Base-by-base conservation (phyloP, 2,797 vertebrate species). In the Cryptoprocta ferox region DNA sequence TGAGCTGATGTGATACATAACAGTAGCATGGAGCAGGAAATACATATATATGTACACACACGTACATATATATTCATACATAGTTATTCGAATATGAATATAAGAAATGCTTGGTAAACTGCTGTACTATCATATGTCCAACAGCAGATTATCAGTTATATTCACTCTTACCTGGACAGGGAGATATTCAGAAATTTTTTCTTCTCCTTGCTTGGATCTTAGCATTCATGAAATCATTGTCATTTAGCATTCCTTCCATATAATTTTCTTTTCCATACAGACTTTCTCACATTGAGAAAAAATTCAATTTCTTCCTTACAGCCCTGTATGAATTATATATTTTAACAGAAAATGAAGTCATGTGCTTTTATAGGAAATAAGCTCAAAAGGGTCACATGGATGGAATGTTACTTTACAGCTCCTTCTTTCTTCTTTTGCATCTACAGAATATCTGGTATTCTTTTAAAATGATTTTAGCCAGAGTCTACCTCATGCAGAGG, bases 361-460 rank as follows among this genome's bases (percentile, higher is more conserved):
- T 86, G 48, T 9, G 56, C n/a, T 50, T 93, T 95, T 65, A 63
- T 39, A 61, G 89, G 53, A 97, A 94, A 92, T 66, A 71, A 81
- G 32, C 24, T 63, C 87, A 66, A 59, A 21, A 65, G 18, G 18
- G 12, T 75, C 56, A 92, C 39, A 86, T 30, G 56, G 48, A 71
- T 45, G 32, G 30, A 65, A 42, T 16, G 13, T 6, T 76, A 24
- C 63, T 53, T 65, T 24, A 59, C 28, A n/a, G 16, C 21, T 32
- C 39, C 7, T 0, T 15, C 10, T 45, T 71, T 63, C 28, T 76
- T 61, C 59, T 30, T 35, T 18, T 15, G n/a, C 2, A 39, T 76
- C 76, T 50, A 53, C 16, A 65, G 26, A 71, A 12, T 50, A 85
- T 89, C 28, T 66, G 35, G 11, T 82, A 16, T 71, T 85, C 16